Evolutionary conservation across 2,113 vertebrate species (phyloP), one percentile per base, ranked within the genome.

Genomic region (Tychaedon coryphoeus): DNA sequence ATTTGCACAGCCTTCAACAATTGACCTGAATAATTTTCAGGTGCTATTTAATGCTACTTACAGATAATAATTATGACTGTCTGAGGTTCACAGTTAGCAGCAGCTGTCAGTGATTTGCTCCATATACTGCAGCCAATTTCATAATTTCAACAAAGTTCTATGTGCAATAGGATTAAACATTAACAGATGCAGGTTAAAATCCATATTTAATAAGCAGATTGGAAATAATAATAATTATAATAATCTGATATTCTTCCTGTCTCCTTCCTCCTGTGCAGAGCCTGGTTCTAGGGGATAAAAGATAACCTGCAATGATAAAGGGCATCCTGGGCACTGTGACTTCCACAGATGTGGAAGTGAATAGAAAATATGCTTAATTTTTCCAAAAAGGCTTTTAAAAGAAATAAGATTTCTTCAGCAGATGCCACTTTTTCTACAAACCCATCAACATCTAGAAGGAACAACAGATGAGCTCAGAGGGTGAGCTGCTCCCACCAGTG

Each of bases 161-260:
- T 4, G 38, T 73, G 56, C 78, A 79, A 12, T 31, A 34, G 76
- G 78, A 76, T 88, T 96, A 96, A 96, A 88, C 18, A 83, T 90
- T 93, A 95, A 94, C 87, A 96, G 87, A 62, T 23, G n/a, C 61
- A 65, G 71, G 88, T 90, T 86, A 95, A 95, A 92, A 92, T 75
- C 81, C 78, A 43, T 69, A 91, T 62, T 86, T 96, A 92, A 93
- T 64, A 74, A 76, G 47, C 40, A 78, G 53, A 64, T 9, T 64
- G n/a, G 61, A 90, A 96, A 92, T 65, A 93, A 51, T 48, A 73
- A 29, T 54, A 81, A 43, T 15, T 10, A 9, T 10, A 38, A 40
- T 64, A n/a, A 56, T 9, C 50, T 69, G 45, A 56, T 42, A 61
- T 5, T 73, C 18, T 69, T 58, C 38, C 38, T 34, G 42, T 31